Base-by-base conservation (phyloP, 2,888 invertebrate species). In the Tenthredo livida region DNA sequence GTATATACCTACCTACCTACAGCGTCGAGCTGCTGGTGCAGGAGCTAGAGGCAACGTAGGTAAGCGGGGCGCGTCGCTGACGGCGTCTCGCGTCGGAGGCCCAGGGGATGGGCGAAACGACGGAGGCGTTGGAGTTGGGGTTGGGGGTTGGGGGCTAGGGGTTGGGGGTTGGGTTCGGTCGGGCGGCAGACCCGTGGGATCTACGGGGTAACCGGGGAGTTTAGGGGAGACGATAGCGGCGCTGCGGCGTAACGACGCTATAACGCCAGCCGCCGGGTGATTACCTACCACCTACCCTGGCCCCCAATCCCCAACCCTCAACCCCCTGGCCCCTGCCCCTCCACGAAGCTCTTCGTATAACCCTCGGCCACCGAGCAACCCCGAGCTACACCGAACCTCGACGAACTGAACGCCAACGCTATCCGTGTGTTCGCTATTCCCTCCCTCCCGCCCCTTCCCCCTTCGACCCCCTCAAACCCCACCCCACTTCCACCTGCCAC, bases 191-290 rank as follows among this genome's bases (percentile, higher is more conserved):
- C 83, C 83, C 83, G 67, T 33, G 83, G 83, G 83, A 87, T 87
- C 84, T 84, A 85, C 84, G 85, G 85, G 86, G 85, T 85, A 84
- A 78, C 84, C 83, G 85, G 85, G 85, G 77, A 54, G 61, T 47
- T 43, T 70, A 70, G 70, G 83, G 70, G 33, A 73, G 73, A 40
- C 90, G 92, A 91, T 91, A 91, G 91, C 91, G 90, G 90, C 89
- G 91, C 91, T 92, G 91, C 91, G 92, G 92, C 91, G 91, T 92
- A 93, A 93, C 93, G 93, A 93, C 91, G 92, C 93, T 93, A 93
- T 93, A 93, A 93, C 92, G 92, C 91, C 91, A 91, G 92, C 93
- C 92, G 91, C 91, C 90, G 93, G 92, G 92, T 93, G 93, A 93
- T 93, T 93, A 93, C 93, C 92, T 91, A 91, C 92, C 92, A 92